phyloP scores from a whole-genome alignment of 1,140 invertebrate species.

The Medauroidea extradentata region DNA sequence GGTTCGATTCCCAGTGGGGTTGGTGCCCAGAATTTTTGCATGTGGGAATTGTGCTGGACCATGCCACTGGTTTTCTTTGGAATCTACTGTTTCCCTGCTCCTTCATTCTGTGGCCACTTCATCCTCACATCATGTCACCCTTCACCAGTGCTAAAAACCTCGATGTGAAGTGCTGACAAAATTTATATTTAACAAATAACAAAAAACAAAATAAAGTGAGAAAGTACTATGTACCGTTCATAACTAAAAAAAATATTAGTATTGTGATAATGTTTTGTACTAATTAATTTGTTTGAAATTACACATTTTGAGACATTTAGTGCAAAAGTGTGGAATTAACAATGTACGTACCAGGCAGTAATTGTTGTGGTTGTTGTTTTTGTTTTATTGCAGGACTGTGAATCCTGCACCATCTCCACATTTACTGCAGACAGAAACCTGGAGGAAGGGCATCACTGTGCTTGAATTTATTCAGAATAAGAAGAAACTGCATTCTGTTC shows the following conservation, averaged over 20 bases:
- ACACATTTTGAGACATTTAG: background rate
- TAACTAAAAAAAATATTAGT: background rate
- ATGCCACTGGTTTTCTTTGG: too few species aligned
- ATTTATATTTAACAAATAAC: too few species aligned
- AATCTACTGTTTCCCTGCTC: too few species aligned
- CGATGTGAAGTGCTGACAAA: too few species aligned
- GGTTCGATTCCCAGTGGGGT: too few species aligned
- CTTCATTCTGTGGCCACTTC: too few species aligned
- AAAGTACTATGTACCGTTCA: background rate
- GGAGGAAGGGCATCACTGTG: conserved; percentile 72
- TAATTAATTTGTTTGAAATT: too few species aligned
- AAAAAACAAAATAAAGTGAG: background rate
- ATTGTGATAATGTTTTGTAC: background rate
- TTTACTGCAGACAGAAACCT: conserved; percentile 57
- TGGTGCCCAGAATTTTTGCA: too few species aligned
- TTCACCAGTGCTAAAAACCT: too few species aligned
- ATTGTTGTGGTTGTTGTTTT: background rate
- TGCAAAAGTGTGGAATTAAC: background rate
- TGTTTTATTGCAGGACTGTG: background rate
- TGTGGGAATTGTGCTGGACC: too few species aligned
- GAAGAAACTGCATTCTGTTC: conserved; percentile 64
- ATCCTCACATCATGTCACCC: too few species aligned
- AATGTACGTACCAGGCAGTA: background rate
- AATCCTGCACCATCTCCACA: conserved; percentile 38
- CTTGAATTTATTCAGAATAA: conserved; percentile 82